Conservation (phyloP, 2,113 vertebrate species). For the Stigmatopora argus region DNA sequence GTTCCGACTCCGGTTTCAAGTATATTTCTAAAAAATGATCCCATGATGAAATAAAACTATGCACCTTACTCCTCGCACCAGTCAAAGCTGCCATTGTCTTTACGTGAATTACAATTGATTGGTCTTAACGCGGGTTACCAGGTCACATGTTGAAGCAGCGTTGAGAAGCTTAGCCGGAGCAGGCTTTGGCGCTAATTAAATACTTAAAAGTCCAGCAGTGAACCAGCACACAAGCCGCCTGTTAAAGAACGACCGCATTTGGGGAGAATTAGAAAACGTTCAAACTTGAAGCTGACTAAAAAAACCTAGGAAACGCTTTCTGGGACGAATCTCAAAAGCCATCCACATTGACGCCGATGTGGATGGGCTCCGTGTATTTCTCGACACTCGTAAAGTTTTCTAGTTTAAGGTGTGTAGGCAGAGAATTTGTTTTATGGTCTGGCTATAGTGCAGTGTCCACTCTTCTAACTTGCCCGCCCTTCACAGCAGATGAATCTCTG, state of each 20-base stretch:
- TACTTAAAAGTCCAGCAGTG: constrained; percentile 70
- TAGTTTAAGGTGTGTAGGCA: constrained; percentile 15
- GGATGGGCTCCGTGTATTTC: neutral
- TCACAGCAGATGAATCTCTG: constrained; percentile 47
- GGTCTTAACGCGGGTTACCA: constrained; percentile 50
- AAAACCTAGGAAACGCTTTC: neutral
- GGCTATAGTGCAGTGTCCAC: constrained; percentile 31
- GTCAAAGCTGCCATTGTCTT: constrained; percentile 42
- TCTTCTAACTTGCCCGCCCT: constrained; percentile 27
- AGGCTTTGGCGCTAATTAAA: constrained; percentile 74
- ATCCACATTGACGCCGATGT: too few species aligned
- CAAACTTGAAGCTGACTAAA: neutral
- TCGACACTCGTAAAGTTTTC: neutral
- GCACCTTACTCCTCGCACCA: constrained; percentile 2
- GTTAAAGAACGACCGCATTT: constrained; percentile 29
- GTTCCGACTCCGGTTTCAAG: neutral
- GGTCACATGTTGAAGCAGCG: constrained; percentile 73
- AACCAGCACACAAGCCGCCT: constrained; percentile 59
- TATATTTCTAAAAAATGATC: neutral
- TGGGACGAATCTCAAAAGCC: neutral
- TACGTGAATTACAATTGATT: constrained; percentile 55
- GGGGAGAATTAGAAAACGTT: constrained; percentile 7
- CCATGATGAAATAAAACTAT: neutral
- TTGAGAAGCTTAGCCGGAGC: constrained; percentile 68
- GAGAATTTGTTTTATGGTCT: constrained; percentile 22